phyloP scores from a whole-genome alignment of 2,888 invertebrate genomes.

The Lycia hirtaria region DNA sequence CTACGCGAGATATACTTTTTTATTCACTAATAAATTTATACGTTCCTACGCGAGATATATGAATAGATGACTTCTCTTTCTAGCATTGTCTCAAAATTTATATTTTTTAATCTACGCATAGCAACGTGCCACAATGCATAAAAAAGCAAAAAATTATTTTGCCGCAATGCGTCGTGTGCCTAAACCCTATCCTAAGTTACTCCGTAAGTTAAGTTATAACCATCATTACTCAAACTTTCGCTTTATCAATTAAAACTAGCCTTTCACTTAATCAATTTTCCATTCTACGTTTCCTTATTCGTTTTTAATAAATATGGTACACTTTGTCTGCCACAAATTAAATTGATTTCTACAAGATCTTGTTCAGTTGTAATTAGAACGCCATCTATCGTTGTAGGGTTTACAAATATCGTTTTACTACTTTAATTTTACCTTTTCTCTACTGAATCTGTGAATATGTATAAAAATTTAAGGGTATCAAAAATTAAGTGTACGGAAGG shows the following conservation, averaged over 20 bases:
- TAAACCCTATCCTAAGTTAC: not conserved
- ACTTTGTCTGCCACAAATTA: constrained; percentile 11
- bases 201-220: not conserved
- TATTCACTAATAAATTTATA: no score
- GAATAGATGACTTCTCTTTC: not conserved
- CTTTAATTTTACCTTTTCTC: not conserved
- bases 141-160: no score
- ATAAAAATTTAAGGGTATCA: not conserved
- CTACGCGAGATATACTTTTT: no score
- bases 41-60: not conserved
- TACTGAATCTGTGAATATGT: not conserved
- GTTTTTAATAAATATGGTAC: constrained; percentile 4
- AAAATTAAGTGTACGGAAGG: no score
- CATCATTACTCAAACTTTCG: constrained; percentile 11
- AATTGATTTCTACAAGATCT: constrained; percentile 39
- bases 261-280: constrained; percentile 22
- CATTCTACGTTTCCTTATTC: constrained; percentile 20
- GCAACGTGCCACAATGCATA: not conserved
- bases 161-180: not conserved
- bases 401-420: not conserved
- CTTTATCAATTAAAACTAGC: constrained; percentile 15
- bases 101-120: not conserved
- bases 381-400: constrained; percentile 20
- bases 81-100: not conserved
- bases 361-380: constrained; percentile 30